These are phyloP conservation scores for Rhadina sibilatrix DNA, from an alignment of 2,113 vertebrate genomes.

Conservation along the genomic window DNA sequence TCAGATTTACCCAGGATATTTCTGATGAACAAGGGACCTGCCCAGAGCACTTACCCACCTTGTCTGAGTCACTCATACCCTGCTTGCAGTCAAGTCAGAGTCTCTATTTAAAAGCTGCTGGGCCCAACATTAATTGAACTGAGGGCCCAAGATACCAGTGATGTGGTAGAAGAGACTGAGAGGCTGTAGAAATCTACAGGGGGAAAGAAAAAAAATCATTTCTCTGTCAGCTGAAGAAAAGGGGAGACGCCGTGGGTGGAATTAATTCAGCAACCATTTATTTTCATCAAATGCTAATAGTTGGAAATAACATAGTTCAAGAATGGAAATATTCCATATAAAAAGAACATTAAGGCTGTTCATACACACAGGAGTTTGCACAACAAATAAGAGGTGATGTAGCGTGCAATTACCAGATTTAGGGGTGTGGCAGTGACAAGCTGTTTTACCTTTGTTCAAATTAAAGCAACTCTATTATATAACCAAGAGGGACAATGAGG, in stretches of 20 bases:
- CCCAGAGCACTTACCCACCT: neutral
- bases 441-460: slow-evolving; percentile 29
- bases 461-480: neutral
- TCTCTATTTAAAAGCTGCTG: slow-evolving; percentile 23
- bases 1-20: neutral
- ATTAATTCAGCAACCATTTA: slow-evolving; percentile 51
- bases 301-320: slow-evolving; percentile 12
- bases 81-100: neutral
- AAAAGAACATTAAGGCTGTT: slow-evolving; percentile 11
- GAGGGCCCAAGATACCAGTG: neutral
- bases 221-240: slow-evolving; percentile 14
- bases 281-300: slow-evolving; percentile 52
- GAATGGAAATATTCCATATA: slow-evolving; percentile 42
- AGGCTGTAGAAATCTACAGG: neutral
- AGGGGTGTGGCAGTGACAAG: slow-evolving; percentile 39
- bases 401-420: slow-evolving; percentile 64
- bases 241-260: slow-evolving; percentile 27
- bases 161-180: neutral
- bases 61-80: neutral
- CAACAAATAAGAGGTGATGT: slow-evolving; percentile 47
- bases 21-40: neutral
- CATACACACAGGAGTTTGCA: slow-evolving; percentile 19
- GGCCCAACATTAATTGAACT: neutral
- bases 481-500: slow-evolving; percentile 30
- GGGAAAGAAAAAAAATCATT: neutral